Conservation (phyloP, 1,140 invertebrate species). For the Lepidotrigona ventralis region DNA sequence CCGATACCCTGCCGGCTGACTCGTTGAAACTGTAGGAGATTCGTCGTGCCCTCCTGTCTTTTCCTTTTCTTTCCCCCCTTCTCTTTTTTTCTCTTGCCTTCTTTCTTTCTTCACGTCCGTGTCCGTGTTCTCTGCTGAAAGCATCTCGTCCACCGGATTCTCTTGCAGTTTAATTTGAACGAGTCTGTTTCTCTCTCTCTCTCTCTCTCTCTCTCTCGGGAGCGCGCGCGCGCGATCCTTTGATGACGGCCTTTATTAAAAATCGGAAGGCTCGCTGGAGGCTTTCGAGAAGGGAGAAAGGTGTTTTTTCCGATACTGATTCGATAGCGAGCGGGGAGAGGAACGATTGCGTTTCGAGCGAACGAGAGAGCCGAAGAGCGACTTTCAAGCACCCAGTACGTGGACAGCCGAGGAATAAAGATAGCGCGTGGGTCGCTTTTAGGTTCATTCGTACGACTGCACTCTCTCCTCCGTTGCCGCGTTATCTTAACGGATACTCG, state of each 20-base stretch:
- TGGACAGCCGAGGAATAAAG: conserved; percentile 52
- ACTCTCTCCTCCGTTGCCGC: conserved; percentile 27
- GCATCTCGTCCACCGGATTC: background rate
- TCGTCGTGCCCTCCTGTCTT: background rate
- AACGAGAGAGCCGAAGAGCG: background rate
- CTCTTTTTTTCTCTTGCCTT: too few species aligned
- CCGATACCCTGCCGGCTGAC: conserved; percentile 8
- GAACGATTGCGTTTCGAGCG: background rate
- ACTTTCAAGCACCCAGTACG: conserved; percentile 54
- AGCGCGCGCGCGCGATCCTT: background rate
- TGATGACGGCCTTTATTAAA: conserved; percentile 11
- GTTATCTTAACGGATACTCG: conserved; percentile 66
- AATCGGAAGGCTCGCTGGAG: too few species aligned
- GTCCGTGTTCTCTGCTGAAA: background rate
- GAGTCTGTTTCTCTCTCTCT: too few species aligned
- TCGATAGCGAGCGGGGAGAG: too few species aligned
- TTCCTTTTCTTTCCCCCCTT: too few species aligned
- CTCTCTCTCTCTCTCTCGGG: too few species aligned
- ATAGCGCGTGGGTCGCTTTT: conserved; percentile 58
- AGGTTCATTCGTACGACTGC: conserved; percentile 38
- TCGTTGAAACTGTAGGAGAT: conserved; percentile 17
- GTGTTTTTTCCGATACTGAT: background rate
- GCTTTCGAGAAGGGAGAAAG: background rate
- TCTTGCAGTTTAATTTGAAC: conserved; percentile 6
- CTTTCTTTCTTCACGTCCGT: background rate